Percentiles rank a stretch among this genome's conserved stretches.
phyloP scores from a whole-genome alignment of 1,140 invertebrate genomes.

The Tetramorium alpestre region DNA sequence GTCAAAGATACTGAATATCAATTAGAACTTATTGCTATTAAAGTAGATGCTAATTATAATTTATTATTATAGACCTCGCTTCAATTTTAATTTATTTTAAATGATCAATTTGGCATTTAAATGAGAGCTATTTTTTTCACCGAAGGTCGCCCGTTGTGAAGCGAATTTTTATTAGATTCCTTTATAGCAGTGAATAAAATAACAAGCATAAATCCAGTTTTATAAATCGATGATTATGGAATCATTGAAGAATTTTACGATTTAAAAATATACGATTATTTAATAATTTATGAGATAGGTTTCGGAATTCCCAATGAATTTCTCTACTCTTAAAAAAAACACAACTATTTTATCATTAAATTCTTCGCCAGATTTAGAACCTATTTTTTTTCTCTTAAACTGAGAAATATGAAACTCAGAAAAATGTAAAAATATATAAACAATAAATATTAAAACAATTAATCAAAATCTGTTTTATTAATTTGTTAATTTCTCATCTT shows the following conservation, averaged over 20 bases:
- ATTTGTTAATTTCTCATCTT: not conserved
- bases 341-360: not conserved
- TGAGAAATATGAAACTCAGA: not conserved
- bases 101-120: not conserved
- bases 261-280: slow-evolving; percentile 20
- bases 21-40: not conserved
- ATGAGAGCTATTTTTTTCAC: not conserved
- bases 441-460: not conserved
- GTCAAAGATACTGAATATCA: not conserved
- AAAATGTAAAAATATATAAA: not conserved
- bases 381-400: not conserved
- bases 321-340: not conserved
- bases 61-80: not conserved
- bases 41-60: not conserved
- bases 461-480: not conserved
- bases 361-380: not conserved
- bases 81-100: not conserved
- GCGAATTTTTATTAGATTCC: not conserved
- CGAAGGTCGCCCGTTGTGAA: not conserved
- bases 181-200: not conserved
- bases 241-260: not conserved
- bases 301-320: not conserved
- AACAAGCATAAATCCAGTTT: not conserved
- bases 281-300: not conserved
- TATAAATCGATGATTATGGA: not conserved